phyloP scores from a whole-genome alignment of 1,140 invertebrate genomes.

The Ceratitis capitata region DNA sequence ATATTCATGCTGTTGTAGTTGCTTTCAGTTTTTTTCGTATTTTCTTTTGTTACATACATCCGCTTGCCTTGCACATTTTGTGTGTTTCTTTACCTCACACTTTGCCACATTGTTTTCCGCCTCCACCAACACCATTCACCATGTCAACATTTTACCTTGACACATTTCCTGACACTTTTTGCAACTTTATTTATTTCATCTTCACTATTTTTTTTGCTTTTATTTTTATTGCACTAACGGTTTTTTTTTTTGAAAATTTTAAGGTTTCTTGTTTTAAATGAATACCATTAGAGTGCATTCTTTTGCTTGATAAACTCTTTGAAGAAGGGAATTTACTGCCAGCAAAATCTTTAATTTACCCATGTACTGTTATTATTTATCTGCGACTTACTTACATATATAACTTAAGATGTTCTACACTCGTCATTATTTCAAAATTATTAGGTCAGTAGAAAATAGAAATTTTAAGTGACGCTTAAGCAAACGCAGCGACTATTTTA shows the following conservation, averaged over 20 bases:
- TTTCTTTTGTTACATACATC: not conserved
- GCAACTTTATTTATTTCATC: not conserved
- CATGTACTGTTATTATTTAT: too few species aligned
- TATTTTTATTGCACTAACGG: not conserved
- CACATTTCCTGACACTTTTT: conserved; percentile 35
- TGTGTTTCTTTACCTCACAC: not conserved
- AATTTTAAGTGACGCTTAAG: too few species aligned
- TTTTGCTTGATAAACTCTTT: not conserved
- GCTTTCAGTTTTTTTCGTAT: not conserved
- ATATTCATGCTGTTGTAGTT: not conserved
- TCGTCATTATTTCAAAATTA: too few species aligned
- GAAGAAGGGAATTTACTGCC: not conserved
- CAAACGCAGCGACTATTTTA: too few species aligned
- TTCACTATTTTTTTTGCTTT: conserved; percentile 11
- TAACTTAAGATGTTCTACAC: too few species aligned
- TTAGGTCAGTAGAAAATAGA: too few species aligned
- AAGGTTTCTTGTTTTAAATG: not conserved
- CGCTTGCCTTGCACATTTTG: not conserved
- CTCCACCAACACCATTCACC: not conserved
- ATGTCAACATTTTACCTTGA: conserved; percentile 31
- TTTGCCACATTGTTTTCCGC: not conserved
- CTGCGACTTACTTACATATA: too few species aligned
- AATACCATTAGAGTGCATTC: not conserved
- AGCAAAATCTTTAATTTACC: too few species aligned
- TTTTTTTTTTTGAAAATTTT: not conserved